Conservation (phyloP, 2,797 vertebrate species). For the Pseudocheirus occidentalis region DNA sequence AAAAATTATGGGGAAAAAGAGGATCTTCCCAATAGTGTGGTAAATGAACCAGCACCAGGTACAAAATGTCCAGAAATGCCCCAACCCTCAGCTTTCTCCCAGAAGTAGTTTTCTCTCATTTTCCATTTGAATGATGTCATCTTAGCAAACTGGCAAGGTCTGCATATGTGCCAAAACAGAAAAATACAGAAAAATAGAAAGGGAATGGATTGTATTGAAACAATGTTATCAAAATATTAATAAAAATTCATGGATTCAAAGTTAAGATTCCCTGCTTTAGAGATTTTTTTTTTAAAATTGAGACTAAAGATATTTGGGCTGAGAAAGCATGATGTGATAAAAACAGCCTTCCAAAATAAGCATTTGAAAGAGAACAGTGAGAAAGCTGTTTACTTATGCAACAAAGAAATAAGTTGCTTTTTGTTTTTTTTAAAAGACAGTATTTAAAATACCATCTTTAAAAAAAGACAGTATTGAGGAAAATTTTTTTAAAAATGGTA, state of each 20-base stretch:
- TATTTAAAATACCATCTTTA: constrained; percentile 7
- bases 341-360: neutral
- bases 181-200: neutral
- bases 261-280: neutral
- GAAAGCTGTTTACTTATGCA: neutral
- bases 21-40: neutral
- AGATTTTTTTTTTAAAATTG: neutral
- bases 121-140: neutral
- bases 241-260: neutral
- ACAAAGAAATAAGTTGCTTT: neutral
- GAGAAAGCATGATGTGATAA: neutral
- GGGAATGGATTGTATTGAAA: neutral
- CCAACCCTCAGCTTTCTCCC: neutral
- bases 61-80: neutral
- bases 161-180: neutral
- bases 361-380: neutral
- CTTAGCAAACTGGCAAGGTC: neutral
- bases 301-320: neutral
- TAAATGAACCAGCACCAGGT: neutral
- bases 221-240: neutral
- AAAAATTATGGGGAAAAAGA: neutral
- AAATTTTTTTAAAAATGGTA: constrained; percentile 25
- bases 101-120: neutral
- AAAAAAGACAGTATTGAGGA: neutral
- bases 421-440: neutral